Conservation (phyloP, 2,113 vertebrate genomes). For the Protobothrops flavoviridis region DNA sequence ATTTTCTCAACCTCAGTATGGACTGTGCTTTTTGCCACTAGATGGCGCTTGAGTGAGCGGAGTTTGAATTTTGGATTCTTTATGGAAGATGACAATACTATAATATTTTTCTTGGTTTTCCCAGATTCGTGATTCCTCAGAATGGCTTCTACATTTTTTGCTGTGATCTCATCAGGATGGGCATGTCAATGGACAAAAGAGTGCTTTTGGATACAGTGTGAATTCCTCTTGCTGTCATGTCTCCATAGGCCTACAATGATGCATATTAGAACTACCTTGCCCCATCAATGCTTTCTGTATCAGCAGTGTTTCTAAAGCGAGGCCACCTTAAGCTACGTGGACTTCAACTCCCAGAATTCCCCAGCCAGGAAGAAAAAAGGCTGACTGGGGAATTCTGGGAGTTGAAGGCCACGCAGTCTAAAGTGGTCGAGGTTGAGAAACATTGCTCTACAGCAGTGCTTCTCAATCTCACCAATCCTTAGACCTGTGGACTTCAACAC, state of each 20-base stretch:
- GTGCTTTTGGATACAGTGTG: neutral
- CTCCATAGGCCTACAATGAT: neutral
- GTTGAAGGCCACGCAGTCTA: neutral
- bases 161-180: neutral
- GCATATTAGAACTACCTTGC: neutral
- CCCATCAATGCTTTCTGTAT: neutral
- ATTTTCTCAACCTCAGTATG: neutral
- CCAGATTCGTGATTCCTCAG: neutral
- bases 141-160: neutral
- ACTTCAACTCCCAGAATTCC: neutral
- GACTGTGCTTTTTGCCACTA: neutral
- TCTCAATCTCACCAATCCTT: neutral
- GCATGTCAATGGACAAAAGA: neutral
- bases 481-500: neutral
- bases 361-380: too few species aligned
- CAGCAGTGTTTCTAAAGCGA: neutral
- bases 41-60: neutral
- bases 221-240: neutral
- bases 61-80: neutral
- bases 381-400: neutral
- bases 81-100: neutral
- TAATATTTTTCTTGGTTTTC: neutral
- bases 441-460: neutral
- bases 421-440: neutral
- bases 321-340: neutral